These are phyloP conservation scores for Pteropus alecto DNA, from an alignment of 2,113 vertebrate genomes.

Conservation along the genomic window DNA sequence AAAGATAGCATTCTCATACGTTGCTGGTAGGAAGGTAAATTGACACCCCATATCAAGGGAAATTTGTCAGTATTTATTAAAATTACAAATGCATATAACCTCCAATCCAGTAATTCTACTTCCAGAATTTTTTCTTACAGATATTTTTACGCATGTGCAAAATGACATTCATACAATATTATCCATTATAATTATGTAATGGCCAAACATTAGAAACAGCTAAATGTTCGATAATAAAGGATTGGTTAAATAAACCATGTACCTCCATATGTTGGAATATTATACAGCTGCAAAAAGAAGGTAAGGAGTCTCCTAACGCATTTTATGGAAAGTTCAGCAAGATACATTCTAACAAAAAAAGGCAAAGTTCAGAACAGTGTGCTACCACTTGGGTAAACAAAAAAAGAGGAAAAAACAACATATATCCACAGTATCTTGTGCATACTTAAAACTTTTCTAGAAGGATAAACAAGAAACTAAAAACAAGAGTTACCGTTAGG, in stretches of 20 bases:
- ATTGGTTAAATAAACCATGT: background rate
- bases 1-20: background rate
- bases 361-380: background rate
- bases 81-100: background rate
- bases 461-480: background rate
- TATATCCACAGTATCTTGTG: background rate
- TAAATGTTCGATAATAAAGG: background rate
- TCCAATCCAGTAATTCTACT: background rate
- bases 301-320: background rate
- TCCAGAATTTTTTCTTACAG: background rate
- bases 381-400: background rate
- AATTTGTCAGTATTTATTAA: slow-evolving; percentile 20
- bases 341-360: background rate
- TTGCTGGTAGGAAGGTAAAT: background rate
- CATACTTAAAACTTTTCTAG: background rate
- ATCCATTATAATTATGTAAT: background rate
- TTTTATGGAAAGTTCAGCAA: background rate
- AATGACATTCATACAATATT: background rate
- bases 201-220: background rate
- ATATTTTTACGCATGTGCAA: background rate
- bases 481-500: background rate
- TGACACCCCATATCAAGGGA: background rate
- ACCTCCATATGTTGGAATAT: background rate
- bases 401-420: background rate
- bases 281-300: background rate